phyloP scores from a whole-genome alignment of 2,888 invertebrate genomes.

The Bombyx huttoni region DNA sequence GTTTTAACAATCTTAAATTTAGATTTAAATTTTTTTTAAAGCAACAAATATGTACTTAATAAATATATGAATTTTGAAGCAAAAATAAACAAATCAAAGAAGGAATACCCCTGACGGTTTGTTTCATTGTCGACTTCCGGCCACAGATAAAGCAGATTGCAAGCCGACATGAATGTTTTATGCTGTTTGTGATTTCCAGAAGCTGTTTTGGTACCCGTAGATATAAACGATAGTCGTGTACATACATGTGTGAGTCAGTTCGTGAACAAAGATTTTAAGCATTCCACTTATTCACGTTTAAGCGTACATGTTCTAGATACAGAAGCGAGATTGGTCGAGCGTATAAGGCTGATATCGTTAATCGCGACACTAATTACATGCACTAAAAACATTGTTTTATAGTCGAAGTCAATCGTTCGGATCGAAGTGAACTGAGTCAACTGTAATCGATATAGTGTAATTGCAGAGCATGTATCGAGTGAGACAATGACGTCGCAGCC shows the following conservation, averaged over 20 bases:
- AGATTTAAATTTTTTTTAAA: too few relatives aligned
- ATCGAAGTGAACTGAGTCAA: slow-evolving; percentile 53
- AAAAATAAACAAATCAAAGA: too few relatives aligned
- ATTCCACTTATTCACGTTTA: slow-evolving; percentile 22
- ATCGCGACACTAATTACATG: slow-evolving; percentile 50
- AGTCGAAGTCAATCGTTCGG: slow-evolving; percentile 49
- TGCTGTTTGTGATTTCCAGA: slow-evolving; percentile 45
- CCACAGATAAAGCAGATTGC: slow-evolving; percentile 35
- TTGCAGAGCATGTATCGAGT: slow-evolving; percentile 59
- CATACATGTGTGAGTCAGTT: slow-evolving; percentile 27
- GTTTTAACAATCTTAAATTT: too few relatives aligned
- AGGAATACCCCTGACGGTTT: background rate
- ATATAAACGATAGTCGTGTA: slow-evolving; percentile 31
- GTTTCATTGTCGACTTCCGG: slow-evolving; percentile 36
- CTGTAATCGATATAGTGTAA: slow-evolving; percentile 65
- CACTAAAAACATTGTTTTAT: slow-evolving; percentile 60
- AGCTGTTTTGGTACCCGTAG: slow-evolving; percentile 41
- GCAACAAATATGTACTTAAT: too few relatives aligned
- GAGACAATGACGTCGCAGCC: slow-evolving; percentile 55
- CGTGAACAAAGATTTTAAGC: slow-evolving; percentile 21
- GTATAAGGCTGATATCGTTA: slow-evolving; percentile 35
- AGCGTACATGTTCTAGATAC: slow-evolving; percentile 26
- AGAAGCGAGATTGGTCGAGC: slow-evolving; percentile 22
- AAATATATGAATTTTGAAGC: too few relatives aligned
- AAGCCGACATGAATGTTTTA: slow-evolving; percentile 36